A percentile compares a stretch with the other conserved stretches of the same genome.
phyloP scores from a whole-genome alignment of 2,888 invertebrate genomes.

The Calameuta idolon region DNA sequence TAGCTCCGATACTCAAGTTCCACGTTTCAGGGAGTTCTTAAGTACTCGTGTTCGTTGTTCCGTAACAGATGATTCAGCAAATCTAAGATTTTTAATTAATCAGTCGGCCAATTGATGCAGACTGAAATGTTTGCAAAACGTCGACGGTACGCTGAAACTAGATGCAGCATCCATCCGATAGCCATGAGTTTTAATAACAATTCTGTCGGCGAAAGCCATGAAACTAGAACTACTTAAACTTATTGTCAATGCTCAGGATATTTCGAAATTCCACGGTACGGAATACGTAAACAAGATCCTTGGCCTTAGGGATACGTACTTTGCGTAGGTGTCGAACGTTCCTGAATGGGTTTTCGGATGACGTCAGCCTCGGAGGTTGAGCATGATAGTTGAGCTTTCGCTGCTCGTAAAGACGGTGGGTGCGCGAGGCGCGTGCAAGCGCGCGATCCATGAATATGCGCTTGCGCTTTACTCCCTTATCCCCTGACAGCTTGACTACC shows the following conservation, averaged over 20 bases:
- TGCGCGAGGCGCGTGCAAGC: conserved; percentile 8
- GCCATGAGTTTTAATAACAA: too few relatives aligned
- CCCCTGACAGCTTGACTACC: conserved; percentile 20
- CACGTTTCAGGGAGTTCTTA: too few relatives aligned
- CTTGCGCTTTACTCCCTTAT: conserved; percentile 46
- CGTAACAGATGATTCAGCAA: too few relatives aligned
- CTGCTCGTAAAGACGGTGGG: not conserved
- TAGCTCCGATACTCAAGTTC: too few relatives aligned
- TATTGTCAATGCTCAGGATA: not conserved
- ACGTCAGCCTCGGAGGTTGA: conserved; percentile 37
- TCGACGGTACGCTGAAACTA: too few relatives aligned
- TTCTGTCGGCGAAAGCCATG: too few relatives aligned
- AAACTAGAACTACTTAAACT: not conserved
- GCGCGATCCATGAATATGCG: conserved; percentile 55
- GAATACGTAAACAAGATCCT: not conserved
- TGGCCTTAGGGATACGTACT: not conserved
- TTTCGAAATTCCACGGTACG: not conserved
- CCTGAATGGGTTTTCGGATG: conserved; percentile 43
- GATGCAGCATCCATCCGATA: too few relatives aligned
- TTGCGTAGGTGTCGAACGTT: conserved; percentile 30
- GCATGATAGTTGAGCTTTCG: conserved; percentile 6
- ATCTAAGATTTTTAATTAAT: too few relatives aligned
- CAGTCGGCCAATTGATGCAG: too few relatives aligned
- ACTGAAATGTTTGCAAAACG: too few relatives aligned
- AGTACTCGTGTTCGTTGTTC: too few relatives aligned